A percentile compares a stretch with the other conserved stretches of the same genome.
Conservation (phyloP, 2,888 invertebrate genomes). For the Agrochola circellaris region DNA sequence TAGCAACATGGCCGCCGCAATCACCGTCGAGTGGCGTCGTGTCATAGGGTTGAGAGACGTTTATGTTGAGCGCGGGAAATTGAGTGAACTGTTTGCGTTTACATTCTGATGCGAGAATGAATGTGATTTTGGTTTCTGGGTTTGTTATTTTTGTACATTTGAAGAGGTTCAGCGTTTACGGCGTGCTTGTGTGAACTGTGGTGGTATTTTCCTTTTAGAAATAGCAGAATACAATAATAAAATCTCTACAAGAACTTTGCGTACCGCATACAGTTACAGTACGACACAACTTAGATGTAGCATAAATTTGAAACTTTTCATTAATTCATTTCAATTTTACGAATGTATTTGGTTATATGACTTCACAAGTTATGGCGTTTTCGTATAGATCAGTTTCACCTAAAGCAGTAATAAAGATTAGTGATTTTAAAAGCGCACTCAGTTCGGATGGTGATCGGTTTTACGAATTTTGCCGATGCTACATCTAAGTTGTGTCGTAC, state of each 20-base stretch:
- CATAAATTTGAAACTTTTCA: too few relatives aligned
- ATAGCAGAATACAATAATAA: neutral
- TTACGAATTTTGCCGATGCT: too few relatives aligned
- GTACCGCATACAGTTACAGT: neutral
- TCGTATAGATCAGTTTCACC: too few relatives aligned
- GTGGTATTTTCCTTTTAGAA: neutral
- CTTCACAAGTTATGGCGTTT: too few relatives aligned
- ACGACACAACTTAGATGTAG: too few relatives aligned
- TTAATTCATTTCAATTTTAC: too few relatives aligned
- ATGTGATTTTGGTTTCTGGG: conserved; percentile 32
- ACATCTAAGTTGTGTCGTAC: too few relatives aligned
- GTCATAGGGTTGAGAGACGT: conserved; percentile 62
- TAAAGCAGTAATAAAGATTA: too few relatives aligned
- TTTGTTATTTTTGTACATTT: conserved; percentile 19
- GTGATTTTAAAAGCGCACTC: too few relatives aligned
- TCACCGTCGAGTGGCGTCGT: conserved; percentile 66
- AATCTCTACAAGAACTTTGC: neutral
- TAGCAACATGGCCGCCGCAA: conserved; percentile 75
- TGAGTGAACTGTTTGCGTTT: conserved; percentile 55
- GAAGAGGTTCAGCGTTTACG: neutral
- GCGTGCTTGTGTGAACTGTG: neutral
- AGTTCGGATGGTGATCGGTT: too few relatives aligned
- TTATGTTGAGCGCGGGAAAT: conserved; percentile 62
- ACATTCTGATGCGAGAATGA: conserved; percentile 45
- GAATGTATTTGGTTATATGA: too few relatives aligned